phyloP scores from a whole-genome alignment of 2,113 vertebrate species.

The Sinocyclocheilus grahami region DNA sequence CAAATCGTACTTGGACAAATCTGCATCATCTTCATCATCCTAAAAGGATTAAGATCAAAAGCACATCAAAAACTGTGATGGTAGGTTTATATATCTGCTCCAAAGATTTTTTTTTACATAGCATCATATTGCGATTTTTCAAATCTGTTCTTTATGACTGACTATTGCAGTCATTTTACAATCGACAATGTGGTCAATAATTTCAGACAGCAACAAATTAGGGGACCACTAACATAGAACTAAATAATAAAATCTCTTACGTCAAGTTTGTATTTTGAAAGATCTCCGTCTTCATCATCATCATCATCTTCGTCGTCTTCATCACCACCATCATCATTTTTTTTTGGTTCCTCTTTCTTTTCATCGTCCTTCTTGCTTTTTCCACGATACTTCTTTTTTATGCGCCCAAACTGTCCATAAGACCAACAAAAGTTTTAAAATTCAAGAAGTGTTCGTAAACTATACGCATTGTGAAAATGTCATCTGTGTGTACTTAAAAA shows the following conservation, averaged over 20 bases:
- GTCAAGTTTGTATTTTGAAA: constrained; percentile 98
- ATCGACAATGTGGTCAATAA: background rate
- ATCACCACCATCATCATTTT: constrained; percentile 77
- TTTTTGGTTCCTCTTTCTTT: constrained; percentile 82
- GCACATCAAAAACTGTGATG: background rate
- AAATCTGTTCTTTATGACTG: background rate
- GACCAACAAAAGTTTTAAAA: background rate
- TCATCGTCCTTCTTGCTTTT: constrained; percentile 86
- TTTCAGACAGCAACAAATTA: background rate
- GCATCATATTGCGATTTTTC: background rate
- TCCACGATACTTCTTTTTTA: constrained; percentile 97
- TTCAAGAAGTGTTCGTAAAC: background rate
- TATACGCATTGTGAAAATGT: background rate
- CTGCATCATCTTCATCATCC: constrained; percentile 85
- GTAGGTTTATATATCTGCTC: background rate
- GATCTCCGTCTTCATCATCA: constrained; percentile 91
- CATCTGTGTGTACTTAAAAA: background rate
- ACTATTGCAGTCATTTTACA: background rate
- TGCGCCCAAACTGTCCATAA: constrained; percentile 88
- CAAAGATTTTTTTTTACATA: background rate
- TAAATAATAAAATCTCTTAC: constrained; percentile 69
- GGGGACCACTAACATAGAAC: background rate
- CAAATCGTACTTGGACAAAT: constrained; percentile 96
- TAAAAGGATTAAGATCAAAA: background rate
- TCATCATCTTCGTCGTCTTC: constrained; percentile 88